These are phyloP conservation scores for Brienomyrus brachyistius DNA, from an alignment of 2,113 vertebrate genomes.

Conservation along the genomic window DNA sequence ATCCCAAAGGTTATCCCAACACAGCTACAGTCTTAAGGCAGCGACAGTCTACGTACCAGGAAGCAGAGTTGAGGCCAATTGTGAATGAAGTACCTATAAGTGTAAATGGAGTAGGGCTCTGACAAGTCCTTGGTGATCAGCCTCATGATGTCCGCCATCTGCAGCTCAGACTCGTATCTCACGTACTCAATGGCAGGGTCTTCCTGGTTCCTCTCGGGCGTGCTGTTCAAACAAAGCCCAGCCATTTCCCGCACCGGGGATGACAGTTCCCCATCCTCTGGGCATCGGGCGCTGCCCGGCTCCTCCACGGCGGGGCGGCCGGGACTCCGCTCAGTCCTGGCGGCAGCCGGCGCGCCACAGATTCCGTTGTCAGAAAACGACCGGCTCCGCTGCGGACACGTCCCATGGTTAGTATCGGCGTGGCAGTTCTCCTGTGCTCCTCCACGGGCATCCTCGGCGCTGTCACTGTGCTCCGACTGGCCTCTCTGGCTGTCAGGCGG, in stretches of 20 bases:
- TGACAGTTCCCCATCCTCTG: constrained; percentile 39
- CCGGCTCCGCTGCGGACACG: constrained; percentile 56
- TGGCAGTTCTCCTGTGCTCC: constrained; percentile 48
- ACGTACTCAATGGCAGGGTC: constrained; percentile 85
- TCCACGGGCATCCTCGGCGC: constrained; percentile 43
- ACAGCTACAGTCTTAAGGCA: neutral
- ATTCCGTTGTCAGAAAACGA: constrained; percentile 51
- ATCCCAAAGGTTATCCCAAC: neutral
- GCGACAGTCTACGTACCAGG: constrained; percentile 78
- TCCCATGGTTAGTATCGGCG: constrained; percentile 46
- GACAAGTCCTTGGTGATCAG: constrained; percentile 99
- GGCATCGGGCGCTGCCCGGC: constrained; percentile 31
- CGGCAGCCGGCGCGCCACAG: constrained; percentile 51
- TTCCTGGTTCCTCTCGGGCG: constrained; percentile 31
- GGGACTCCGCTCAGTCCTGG: constrained; percentile 41
- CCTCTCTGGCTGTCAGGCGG: constrained; percentile 50
- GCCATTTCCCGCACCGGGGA: constrained; percentile 65
- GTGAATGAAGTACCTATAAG: constrained; percentile 99
- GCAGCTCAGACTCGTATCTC: constrained; percentile 95
- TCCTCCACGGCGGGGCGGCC: constrained; percentile 24
- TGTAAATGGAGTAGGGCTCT: constrained; percentile 99
- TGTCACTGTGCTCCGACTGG: constrained; percentile 48
- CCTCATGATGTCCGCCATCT: constrained; percentile 99
- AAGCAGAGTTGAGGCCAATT: constrained; percentile 99
- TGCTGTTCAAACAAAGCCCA: constrained; percentile 50